Conservation (phyloP, 2,113 vertebrate species). For the Paedocypris sp. region DNA sequence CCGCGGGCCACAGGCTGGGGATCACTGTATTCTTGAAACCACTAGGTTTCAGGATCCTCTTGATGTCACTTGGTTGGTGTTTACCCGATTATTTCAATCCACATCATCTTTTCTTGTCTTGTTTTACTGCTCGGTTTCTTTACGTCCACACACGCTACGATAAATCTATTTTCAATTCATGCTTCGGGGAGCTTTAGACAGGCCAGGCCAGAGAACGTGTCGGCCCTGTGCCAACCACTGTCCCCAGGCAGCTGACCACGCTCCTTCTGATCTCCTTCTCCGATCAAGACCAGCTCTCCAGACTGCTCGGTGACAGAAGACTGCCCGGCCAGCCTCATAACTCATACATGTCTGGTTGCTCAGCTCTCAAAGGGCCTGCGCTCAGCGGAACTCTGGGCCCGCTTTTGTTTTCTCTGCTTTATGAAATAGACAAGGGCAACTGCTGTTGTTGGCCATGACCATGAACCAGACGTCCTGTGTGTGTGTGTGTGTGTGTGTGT, state of each 20-base stretch:
- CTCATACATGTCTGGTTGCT: constrained; percentile 36
- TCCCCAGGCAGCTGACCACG: constrained; percentile 8
- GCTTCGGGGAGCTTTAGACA: constrained; percentile 32
- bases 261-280: constrained; percentile 29
- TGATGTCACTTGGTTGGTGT: too few species aligned
- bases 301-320: constrained; percentile 24
- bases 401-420: constrained; percentile 26
- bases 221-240: neutral
- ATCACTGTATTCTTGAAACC: too few species aligned
- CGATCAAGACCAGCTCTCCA: constrained; percentile 22
- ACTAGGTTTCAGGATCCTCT: too few species aligned
- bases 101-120: neutral
- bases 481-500: too few species aligned
- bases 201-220: neutral
- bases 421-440: constrained; percentile 20
- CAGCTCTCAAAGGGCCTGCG: constrained; percentile 2
- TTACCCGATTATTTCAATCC: too few species aligned
- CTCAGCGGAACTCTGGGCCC: constrained; percentile 23
- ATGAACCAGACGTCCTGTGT: constrained; percentile 21
- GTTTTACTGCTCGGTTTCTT: constrained; percentile 34
- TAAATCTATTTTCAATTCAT: constrained; percentile 32
- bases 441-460: constrained; percentile 28
- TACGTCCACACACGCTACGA: constrained; percentile 34
- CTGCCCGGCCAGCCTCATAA: constrained; percentile 30
- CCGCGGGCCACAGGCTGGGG: too few species aligned